phyloP scores from a whole-genome alignment of 2,797 vertebrate genomes.

The Etheostoma perlongum region DNA sequence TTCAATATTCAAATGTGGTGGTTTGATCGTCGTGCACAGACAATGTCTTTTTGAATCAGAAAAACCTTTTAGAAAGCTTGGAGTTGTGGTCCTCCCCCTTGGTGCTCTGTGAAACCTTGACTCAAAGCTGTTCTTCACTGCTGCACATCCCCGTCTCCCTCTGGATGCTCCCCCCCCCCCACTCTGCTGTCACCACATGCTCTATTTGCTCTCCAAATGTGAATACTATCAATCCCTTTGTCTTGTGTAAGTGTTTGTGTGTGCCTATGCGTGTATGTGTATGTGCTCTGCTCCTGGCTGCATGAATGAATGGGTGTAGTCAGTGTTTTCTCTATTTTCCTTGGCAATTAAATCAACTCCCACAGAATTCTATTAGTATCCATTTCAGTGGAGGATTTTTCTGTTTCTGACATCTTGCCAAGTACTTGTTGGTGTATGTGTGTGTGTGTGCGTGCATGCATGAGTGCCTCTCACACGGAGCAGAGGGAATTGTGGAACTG shows the following conservation, averaged over 20 bases:
- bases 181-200: conserved; percentile 72
- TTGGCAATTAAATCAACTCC: conserved; percentile 44
- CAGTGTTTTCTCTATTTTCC: conserved; percentile 26
- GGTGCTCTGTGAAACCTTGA: conserved; percentile 61
- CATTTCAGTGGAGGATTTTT: conserved; percentile 44
- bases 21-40: neutral
- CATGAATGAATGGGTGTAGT: conserved; percentile 18
- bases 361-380: conserved; percentile 38
- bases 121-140: conserved; percentile 70
- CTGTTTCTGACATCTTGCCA: conserved; percentile 39
- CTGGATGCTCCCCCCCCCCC: conserved; percentile 50
- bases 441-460: conserved; percentile 10
- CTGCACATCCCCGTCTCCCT: conserved; percentile 70
- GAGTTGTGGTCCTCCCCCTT: conserved; percentile 32
- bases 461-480: conserved; percentile 14
- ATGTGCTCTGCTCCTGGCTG: conserved; percentile 15
- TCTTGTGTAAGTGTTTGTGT: conserved; percentile 53
- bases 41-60: conserved; percentile 31
- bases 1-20: neutral
- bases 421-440: conserved; percentile 9
- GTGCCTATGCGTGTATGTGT: conserved; percentile 16
- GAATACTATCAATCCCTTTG: conserved; percentile 63
- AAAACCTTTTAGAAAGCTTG: conserved; percentile 47
- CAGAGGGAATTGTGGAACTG: conserved; percentile 38
- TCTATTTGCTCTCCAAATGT: conserved; percentile 74